phyloP scores from a whole-genome alignment of 2,797 vertebrate species.

The Sebastes iracundus region DNA sequence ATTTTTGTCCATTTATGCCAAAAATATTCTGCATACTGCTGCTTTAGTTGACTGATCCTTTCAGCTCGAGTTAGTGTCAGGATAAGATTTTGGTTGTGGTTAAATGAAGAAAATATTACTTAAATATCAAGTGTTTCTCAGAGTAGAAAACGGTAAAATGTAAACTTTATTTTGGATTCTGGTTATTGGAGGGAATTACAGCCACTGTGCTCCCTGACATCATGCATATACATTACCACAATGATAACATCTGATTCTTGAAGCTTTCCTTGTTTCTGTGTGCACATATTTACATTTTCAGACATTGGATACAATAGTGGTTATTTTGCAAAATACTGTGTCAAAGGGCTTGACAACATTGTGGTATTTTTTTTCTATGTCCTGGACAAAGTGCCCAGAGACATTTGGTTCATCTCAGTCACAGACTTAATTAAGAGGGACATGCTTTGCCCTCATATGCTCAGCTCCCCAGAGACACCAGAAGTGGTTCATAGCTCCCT shows the following conservation, averaged over 20 bases:
- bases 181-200: background rate
- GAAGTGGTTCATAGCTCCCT: conserved; percentile 64
- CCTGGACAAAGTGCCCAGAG: background rate
- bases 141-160: background rate
- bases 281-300: background rate
- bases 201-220: background rate
- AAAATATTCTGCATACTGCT: no score
- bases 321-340: background rate
- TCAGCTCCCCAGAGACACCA: conserved; percentile 25
- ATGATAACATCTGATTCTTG: background rate
- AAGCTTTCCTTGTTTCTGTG: background rate
- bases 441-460: background rate
- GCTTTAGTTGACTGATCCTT: background rate
- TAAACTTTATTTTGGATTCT: background rate
- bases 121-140: background rate
- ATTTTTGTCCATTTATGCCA: no score
- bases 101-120: no score
- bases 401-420: background rate
- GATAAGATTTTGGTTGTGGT: background rate
- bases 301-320: background rate
- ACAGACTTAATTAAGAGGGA: background rate
- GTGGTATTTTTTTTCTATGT: background rate
- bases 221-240: background rate
- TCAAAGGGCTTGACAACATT: background rate
- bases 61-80: background rate